A percentile compares a stretch with the other conserved stretches of the same genome.
Conservation (phyloP, 2,797 vertebrate species). For the Crenuchus spilurus region DNA sequence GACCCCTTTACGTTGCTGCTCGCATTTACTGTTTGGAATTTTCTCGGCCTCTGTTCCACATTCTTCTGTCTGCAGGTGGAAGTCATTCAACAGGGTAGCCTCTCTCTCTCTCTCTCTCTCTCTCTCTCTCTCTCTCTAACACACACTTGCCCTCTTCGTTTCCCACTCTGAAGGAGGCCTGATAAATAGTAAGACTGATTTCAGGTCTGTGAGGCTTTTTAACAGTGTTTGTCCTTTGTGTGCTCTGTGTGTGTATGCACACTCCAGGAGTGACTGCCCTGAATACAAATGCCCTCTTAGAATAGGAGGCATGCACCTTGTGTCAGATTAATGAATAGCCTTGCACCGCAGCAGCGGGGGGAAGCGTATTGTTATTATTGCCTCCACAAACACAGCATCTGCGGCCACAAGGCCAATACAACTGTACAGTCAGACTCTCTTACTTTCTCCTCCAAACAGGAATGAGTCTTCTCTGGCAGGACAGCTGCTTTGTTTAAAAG, state of each 20-base stretch:
- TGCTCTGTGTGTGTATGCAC: conserved; percentile 25
- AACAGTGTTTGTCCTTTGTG: conserved; percentile 47
- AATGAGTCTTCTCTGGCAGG: conserved; percentile 10
- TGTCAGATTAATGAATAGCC: conserved; percentile 53
- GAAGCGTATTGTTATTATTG: conserved; percentile 43
- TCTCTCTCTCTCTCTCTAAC: neutral
- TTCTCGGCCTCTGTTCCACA: conserved; percentile 46
- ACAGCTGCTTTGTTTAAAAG: conserved; percentile 24
- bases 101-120: neutral
- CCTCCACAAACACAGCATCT: conserved; percentile 47
- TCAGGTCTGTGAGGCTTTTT: conserved; percentile 52
- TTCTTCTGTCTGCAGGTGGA: conserved; percentile 62
- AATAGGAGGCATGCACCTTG: conserved; percentile 52
- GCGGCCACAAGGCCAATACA: conserved; percentile 16
- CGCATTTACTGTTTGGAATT: conserved; percentile 43
- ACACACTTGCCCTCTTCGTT: neutral
- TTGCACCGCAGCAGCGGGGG: conserved; percentile 25
- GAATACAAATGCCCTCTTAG: conserved; percentile 47
- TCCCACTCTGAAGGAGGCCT: conserved; percentile 7
- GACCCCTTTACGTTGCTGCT: neutral
- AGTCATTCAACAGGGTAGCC: conserved; percentile 36
- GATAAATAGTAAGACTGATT: conserved; percentile 42
- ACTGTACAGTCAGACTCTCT: conserved; percentile 23
- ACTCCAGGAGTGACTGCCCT: conserved; percentile 48
- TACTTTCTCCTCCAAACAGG: conserved; percentile 18